phyloP scores from a whole-genome alignment of 2,113 vertebrate species.

The Microtus ochrogaster region DNA sequence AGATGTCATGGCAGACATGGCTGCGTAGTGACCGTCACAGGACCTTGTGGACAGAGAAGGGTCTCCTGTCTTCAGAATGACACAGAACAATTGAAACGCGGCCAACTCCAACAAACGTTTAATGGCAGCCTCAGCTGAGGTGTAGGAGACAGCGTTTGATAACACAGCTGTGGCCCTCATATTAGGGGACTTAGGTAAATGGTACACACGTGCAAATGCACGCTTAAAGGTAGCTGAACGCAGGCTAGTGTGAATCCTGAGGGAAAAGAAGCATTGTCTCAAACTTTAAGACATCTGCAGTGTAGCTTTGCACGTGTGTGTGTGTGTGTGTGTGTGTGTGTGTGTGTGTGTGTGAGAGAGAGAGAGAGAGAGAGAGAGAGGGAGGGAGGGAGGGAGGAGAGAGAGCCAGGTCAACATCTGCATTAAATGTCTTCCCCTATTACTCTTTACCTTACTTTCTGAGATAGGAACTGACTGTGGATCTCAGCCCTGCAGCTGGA shows the following conservation, averaged over 20 bases:
- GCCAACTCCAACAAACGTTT: not conserved
- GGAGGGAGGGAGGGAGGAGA: not conserved
- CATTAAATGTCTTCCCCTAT: not conserved
- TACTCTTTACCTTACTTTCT: not conserved
- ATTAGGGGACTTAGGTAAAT: not conserved
- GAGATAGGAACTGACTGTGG: not conserved
- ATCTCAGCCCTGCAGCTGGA: not conserved
- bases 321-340: slow-evolving; percentile 1
- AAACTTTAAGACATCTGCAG: not conserved
- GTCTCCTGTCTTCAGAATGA: not conserved
- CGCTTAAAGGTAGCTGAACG: not conserved
- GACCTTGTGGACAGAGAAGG: not conserved
- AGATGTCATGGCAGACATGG: slow-evolving; percentile 53
- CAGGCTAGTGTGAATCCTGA: not conserved
- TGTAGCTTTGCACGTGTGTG: not conserved
- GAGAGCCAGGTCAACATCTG: not conserved
- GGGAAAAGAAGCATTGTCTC: not conserved
- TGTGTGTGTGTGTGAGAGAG: not conserved
- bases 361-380: no score
- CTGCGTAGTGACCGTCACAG: not conserved
- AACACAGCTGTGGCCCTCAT: not conserved
- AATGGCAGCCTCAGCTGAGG: not conserved
- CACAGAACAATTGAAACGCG: no score
- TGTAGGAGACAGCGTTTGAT: not conserved
- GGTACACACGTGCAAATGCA: not conserved